Evolutionary conservation across 2,797 vertebrate species (phyloP), one percentile per base, ranked within the genome.

Genomic region (Falco columbarius): DNA sequence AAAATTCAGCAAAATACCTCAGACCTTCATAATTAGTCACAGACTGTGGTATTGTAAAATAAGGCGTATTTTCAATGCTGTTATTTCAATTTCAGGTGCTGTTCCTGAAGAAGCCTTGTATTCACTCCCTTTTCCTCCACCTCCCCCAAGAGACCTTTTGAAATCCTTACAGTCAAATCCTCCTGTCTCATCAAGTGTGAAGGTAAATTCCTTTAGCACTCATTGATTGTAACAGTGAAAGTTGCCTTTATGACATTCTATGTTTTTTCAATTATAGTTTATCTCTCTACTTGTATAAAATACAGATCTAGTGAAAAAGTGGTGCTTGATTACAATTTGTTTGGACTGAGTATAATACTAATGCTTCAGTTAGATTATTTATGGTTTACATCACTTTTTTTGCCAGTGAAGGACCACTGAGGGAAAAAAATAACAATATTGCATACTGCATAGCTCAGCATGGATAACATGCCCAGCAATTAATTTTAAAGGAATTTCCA

Each of bases 171-270:
- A 95, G 83, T 96, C 92, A 27, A 59, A 81, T 68, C 91, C 62
- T 75, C 89, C 96, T 5, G 17, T 81, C 55, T 94, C 92, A 30
- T 90, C 92, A 1, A 95, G 97, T 24, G 94, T 96, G 47, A 97
- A 98, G 98, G 98, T 98, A 98, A 97, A 66, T 87, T 27, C 38
- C 10, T 27, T 56, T 29, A 21, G 12, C 55, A 49, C 29, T 74
- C 30, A 3, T 26, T 58, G 71, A 42, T 42, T 27, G 3, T 63
- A 77, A n/a, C n/a, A 47, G 59, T 27, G n/a, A 32, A 47, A 80
- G 65, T 40, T 32, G 14, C 27, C 38, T 86, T 51, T 15, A 22
- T 80, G 66, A 21, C 9, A 32, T 81, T 82, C 59, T 34, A 6
- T 20, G 18, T n/a, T 85, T 70, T 55, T 81, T 42, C 74, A 55